Conservation (phyloP, 2,797 vertebrate genomes). For the Poecilia wingei region DNA sequence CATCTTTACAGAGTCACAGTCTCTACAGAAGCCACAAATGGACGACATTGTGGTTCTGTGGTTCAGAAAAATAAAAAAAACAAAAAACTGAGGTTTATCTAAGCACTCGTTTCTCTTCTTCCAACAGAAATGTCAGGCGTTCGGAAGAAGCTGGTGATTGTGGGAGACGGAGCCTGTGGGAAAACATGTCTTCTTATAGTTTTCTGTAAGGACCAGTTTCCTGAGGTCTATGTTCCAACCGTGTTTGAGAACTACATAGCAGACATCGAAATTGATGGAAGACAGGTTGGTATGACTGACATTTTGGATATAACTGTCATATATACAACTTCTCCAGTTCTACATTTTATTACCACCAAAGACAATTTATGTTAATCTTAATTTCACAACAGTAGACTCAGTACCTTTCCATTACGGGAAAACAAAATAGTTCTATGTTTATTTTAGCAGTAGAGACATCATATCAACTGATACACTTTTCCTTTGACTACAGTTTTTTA, state of each 20-base stretch:
- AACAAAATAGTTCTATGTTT: neutral
- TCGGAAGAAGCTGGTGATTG: constrained; percentile 98
- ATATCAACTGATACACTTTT: neutral
- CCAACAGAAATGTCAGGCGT: constrained; percentile 91
- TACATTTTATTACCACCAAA: neutral
- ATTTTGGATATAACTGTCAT: neutral
- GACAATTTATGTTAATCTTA: neutral
- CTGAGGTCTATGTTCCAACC: constrained; percentile 95
- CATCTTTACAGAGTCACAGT: constrained; percentile 2
- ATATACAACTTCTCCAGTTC: neutral
- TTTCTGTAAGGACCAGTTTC: constrained; percentile 99
- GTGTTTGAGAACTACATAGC: constrained; percentile 99
- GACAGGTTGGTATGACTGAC: constrained; percentile 85
- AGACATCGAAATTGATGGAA: constrained; percentile 95
- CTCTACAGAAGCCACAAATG: neutral
- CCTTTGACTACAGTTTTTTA: neutral
- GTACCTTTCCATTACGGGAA: neutral
- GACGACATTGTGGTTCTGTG: neutral
- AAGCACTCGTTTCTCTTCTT: constrained; percentile 37
- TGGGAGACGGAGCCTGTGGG: constrained; percentile 96
- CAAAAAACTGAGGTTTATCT: neutral
- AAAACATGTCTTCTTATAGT: constrained; percentile 98
- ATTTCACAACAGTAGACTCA: neutral
- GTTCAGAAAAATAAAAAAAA: neutral
- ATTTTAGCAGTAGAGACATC: neutral